Percentiles rank a stretch among this genome's conserved stretches.
Conservation (phyloP, 2,797 vertebrate genomes). For the Siniperca undulata region DNA sequence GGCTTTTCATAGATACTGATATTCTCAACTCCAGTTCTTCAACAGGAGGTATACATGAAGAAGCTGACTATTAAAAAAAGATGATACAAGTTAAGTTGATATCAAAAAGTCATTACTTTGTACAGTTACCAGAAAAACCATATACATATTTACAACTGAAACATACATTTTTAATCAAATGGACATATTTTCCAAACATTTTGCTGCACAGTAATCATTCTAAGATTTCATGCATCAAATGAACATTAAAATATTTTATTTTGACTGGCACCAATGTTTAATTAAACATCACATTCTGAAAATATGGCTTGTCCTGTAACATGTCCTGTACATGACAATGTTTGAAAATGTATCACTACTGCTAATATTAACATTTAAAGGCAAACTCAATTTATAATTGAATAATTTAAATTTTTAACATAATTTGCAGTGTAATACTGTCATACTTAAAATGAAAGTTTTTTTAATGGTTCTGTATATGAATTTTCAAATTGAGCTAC, state of each 20-base stretch:
- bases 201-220: conserved; percentile 13
- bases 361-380: not conserved
- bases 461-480: not conserved
- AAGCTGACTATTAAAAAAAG: not conserved
- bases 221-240: not conserved
- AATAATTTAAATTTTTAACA: too few species aligned
- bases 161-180: conserved; percentile 22
- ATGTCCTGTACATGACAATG: not conserved
- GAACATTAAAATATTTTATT: conserved; percentile 21
- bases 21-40: not conserved
- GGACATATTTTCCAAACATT: not conserved
- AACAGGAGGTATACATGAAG: not conserved
- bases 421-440: not conserved
- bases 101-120: conserved; percentile 6
- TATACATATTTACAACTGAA: conserved; percentile 76
- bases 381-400: not conserved
- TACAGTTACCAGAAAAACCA: conserved; percentile 7
- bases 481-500: not conserved
- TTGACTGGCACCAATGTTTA: conserved; percentile 13
- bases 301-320: not conserved
- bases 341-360: not conserved
- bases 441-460: not conserved
- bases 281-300: not conserved
- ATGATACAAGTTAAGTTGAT: not conserved
- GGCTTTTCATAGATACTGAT: conserved; percentile 20